Evolutionary conservation across 2,113 vertebrate genomes (phyloP), one percentile per base, ranked within the genome.

Genomic region (Tragelaphus buxtoni): DNA sequence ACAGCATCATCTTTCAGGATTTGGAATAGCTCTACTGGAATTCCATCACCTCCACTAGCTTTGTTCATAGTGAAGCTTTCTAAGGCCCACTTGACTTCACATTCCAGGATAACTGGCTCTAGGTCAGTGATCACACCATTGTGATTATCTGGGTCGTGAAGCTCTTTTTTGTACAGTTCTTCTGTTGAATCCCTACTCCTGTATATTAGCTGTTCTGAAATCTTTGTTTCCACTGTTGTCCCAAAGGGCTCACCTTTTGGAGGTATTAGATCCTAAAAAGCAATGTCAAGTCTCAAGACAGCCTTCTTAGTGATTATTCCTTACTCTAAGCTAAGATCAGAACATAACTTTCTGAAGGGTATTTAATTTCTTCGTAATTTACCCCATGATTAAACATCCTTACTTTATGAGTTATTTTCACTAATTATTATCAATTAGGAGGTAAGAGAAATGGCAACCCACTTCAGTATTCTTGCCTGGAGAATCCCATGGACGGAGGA

Each of bases 131-230:
- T 42, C 42, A 42, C 42, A 42, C 42, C 42, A 42, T 42, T 6
- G 42, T 42, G 42, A 42, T 42, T 42, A 42, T 42, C 42, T 42
- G 42, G 42, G 42, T 42, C 42, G 5, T 42, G 42, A 42, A 42
- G 42, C 42, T 42, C 42, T 42, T 42, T 42, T 42, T 42, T 42
- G 42, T 42, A 42, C 42, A 42, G 42, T 42, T 42, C 42, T 42
- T 42, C 42, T 42, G 42, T 42, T 42, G 35, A 93, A 80, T 60
- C 16, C 39, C 49, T 80, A 55, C n/a, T 85, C 60, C 39, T 47
- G 5, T 45, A 42, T 72, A 93, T 74, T 45, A 87, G 60, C 14
- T 96, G 45, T 42, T 97, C 85, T 90, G 63, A 96, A 97, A 94
- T 2, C 16, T 74, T 32, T 7, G 11, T 9, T 96, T 92, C 80